These are phyloP conservation scores for Phania funesta DNA, from an alignment of 2,888 invertebrate genomes.

Conservation along the genomic window DNA sequence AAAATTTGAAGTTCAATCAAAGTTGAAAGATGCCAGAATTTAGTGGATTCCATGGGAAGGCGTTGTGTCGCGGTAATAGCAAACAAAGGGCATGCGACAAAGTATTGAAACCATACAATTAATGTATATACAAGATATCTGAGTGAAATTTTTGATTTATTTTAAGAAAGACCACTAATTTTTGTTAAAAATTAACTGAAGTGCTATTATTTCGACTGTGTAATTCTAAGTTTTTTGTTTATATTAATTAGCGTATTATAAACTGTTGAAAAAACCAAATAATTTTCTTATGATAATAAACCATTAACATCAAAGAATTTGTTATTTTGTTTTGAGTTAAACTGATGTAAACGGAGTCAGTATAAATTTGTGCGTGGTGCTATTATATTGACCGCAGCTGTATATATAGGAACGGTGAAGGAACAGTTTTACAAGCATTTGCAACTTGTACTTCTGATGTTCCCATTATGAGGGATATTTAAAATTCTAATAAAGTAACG, in stretches of 20 bases:
- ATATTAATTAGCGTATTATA: constrained; percentile 2
- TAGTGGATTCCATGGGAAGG: constrained; percentile 2
- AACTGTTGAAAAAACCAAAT: background rate
- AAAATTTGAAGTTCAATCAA: constrained; percentile 2
- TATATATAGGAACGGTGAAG: too few species aligned
- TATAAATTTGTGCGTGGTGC: too few species aligned
- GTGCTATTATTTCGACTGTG: background rate
- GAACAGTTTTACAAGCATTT: too few species aligned
- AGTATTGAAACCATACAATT: constrained; percentile 1
- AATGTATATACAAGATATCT: constrained; percentile 1
- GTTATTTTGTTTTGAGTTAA: too few species aligned
- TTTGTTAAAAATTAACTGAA: background rate
- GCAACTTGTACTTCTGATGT: too few species aligned
- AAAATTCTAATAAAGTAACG: too few species aligned
- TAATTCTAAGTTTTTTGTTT: background rate
- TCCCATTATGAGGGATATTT: too few species aligned
- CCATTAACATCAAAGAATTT: too few species aligned
- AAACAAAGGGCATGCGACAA: constrained; percentile 12
- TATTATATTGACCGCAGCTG: too few species aligned
- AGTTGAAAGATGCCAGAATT: constrained; percentile 8
- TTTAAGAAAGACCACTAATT: too few species aligned
- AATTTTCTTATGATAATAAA: constrained; percentile 7
- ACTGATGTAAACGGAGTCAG: too few species aligned
- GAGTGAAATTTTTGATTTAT: constrained; percentile 1
- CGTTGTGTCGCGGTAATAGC: constrained; percentile 6